Evolutionary conservation across 2,797 vertebrate genomes (phyloP).

Genomic region (Arnoldichthys spilopterus): DNA sequence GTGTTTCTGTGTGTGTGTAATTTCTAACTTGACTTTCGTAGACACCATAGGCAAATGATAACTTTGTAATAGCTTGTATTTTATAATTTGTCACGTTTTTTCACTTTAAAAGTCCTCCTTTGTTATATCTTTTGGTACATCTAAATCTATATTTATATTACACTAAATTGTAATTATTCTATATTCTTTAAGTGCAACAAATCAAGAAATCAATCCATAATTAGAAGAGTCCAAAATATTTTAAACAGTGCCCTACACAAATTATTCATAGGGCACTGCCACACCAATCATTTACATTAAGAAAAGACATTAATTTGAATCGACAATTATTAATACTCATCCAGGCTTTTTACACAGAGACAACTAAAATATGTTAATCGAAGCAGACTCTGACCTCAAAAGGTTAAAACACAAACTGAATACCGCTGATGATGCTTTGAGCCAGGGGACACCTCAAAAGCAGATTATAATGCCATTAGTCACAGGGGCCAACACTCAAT

Average conservation of each 20-base stretch:
- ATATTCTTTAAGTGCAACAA: too few species aligned
- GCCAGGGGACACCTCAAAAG: constrained; percentile 70
- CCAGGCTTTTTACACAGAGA: constrained; percentile 65
- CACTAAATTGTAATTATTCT: background rate
- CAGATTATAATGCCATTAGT: constrained; percentile 82
- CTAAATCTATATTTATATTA: background rate
- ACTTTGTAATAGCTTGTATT: too few species aligned
- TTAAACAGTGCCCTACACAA: constrained; percentile 46
- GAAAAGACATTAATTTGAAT: constrained; percentile 66
- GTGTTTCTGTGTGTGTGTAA: constrained; percentile 4
- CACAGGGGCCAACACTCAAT: constrained; percentile 79
- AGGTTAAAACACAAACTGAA: constrained; percentile 78
- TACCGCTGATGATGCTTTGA: constrained; percentile 77
- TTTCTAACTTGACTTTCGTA: too few species aligned
- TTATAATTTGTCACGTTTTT: too few species aligned
- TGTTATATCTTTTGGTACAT: background rate
- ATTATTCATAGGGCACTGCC: constrained; percentile 56
- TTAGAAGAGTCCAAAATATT: constrained; percentile 41
- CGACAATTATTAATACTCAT: constrained; percentile 77
- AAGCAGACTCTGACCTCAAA: constrained; percentile 75
- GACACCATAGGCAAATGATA: too few species aligned
- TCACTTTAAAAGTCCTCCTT: background rate
- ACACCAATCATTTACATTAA: constrained; percentile 67
- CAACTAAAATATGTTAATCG: constrained; percentile 79
- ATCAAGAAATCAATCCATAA: background rate